Conservation (phyloP, 2,888 invertebrate genomes). For the Melieria crassipennis region DNA sequence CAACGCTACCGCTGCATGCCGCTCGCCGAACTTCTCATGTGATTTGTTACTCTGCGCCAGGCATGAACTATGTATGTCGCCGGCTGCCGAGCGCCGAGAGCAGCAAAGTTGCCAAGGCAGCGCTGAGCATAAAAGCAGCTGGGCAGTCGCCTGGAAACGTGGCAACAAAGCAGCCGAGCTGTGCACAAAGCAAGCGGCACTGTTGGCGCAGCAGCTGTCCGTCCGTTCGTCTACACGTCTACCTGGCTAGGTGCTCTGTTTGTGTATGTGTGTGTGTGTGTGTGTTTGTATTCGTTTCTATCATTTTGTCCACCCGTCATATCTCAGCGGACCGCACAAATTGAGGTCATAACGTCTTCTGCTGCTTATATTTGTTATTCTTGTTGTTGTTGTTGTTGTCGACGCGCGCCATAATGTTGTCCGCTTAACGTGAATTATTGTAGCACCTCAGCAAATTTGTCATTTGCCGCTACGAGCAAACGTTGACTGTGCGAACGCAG, state of each 20-base stretch:
- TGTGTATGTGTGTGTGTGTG: background rate
- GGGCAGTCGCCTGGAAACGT: background rate
- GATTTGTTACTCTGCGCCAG: slow-evolving; percentile 21
- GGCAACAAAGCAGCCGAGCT: background rate
- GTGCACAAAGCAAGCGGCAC: background rate
- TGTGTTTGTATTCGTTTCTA: slow-evolving; percentile 6
- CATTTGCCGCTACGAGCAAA: slow-evolving; percentile 1
- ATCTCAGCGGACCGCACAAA: slow-evolving; percentile 29
- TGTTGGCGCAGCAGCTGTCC: background rate
- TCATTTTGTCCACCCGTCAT: background rate
- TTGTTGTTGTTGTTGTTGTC: background rate
- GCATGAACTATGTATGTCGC: no score
- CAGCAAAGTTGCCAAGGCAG: background rate
- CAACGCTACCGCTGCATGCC: slow-evolving; percentile 7
- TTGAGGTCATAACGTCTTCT: slow-evolving; percentile 24
- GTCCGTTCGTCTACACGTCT: background rate
- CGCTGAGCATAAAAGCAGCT: background rate
- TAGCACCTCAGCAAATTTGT: slow-evolving; percentile 31
- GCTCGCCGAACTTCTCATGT: slow-evolving; percentile 19
- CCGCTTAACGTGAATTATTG: slow-evolving; percentile 35
- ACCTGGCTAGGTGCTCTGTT: background rate
- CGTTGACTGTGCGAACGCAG: no score
- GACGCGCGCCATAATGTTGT: slow-evolving; percentile 21
- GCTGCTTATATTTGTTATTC: background rate
- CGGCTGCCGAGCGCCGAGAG: background rate